Conservation (phyloP, 2,888 invertebrate genomes). For the Tetragnatha montana region DNA sequence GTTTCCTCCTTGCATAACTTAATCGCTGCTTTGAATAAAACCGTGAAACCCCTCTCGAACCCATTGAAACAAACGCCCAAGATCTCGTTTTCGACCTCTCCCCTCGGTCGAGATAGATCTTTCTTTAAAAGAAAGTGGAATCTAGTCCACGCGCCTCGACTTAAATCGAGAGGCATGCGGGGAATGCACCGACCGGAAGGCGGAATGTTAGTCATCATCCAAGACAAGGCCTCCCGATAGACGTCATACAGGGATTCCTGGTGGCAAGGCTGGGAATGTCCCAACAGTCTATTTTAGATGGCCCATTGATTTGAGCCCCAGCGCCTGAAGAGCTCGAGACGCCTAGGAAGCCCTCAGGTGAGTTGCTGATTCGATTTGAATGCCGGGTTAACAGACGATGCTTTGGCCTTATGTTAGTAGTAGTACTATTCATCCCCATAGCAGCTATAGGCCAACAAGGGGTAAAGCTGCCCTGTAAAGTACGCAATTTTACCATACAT, state of each 20-base stretch:
- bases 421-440: no score
- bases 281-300: neutral
- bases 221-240: neutral
- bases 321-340: neutral
- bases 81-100: no score
- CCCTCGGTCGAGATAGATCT: no score
- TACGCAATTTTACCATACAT: no score
- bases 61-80: no score
- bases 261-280: neutral
- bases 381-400: neutral
- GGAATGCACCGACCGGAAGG: neutral
- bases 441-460: no score
- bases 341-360: neutral
- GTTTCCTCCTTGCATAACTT: no score
- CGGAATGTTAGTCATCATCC: neutral
- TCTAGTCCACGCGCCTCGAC: neutral
- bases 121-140: neutral
- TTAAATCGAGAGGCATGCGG: neutral
- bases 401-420: neutral
- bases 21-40: no score
- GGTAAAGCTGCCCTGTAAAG: no score
- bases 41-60: no score
- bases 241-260: neutral
- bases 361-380: neutral
- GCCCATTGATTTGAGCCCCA: neutral